Evolutionary conservation across 1,140 invertebrate genomes (phyloP).

Genomic region (Monochamus saltuarius): DNA sequence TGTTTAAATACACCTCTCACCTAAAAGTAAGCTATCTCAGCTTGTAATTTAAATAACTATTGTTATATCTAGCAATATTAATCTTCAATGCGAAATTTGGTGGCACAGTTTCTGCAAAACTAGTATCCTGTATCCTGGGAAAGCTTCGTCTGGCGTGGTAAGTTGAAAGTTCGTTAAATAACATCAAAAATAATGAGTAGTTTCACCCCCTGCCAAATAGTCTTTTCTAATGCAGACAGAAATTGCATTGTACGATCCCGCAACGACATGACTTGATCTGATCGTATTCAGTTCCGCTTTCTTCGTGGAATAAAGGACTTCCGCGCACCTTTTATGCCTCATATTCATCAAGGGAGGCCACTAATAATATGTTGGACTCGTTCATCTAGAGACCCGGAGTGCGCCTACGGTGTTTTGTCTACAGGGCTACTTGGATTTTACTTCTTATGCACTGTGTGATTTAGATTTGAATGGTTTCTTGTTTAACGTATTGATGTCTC

Average conservation of each 20-base stretch:
- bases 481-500: constrained; percentile 38
- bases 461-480: constrained; percentile 22
- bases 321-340: constrained; percentile 38
- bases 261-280: constrained; percentile 42
- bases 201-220: constrained; percentile 24
- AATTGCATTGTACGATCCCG: constrained; percentile 26
- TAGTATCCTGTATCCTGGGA: no score
- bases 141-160: neutral
- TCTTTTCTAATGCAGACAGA: constrained; percentile 20
- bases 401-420: constrained; percentile 36
- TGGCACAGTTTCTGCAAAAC: no score
- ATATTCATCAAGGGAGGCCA: constrained; percentile 36
- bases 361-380: constrained; percentile 39
- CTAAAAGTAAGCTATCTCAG: no score
- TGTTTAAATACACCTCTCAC: no score
- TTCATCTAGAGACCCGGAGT: constrained; percentile 28
- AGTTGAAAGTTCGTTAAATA: constrained; percentile 16
- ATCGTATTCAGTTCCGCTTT: constrained; percentile 39
- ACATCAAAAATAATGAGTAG: constrained; percentile 24
- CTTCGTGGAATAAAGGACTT: constrained; percentile 38
- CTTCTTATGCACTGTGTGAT: constrained; percentile 4
- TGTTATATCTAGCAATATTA: no score
- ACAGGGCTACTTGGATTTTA: no score
- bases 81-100: no score
- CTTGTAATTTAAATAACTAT: no score